Base-by-base conservation (phyloP, 1,140 invertebrate species). In the Nylanderia fulva region DNA sequence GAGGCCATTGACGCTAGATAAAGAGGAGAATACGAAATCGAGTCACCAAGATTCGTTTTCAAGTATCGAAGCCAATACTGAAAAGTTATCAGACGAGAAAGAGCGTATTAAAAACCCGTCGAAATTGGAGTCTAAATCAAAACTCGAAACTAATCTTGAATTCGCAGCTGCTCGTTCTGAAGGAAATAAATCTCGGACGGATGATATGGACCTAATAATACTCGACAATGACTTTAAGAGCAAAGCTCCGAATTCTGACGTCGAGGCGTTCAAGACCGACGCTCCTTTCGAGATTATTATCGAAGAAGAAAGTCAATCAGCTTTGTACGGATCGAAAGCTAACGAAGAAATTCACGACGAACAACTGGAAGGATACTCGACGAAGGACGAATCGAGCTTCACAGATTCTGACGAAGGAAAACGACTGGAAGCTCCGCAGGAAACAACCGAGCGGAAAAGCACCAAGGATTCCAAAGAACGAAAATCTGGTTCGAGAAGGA, bases 121-220 rank as follows among this genome's bases (percentile, higher is more conserved):
- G 2, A 21, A 63, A 29, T 29, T 39, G 0, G 36, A 56, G 27
- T 7, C 2, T 8, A 45, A 56, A 42, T 71, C 18, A 48, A 33
- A 21, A 6, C 11, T 27, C n/a, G 15, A 27, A 8, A 18, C 45
- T 18, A 48, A 75, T 9, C 8, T 6, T 6, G 54, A 83, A n/a
- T 33, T 71, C 6, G 63, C 80, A n/a, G 63, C 24, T n/a, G 18
- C 45, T 63, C 56, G 36, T 48, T 11, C 56, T 11, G 9, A 24
- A 21, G 39, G 27, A 15, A 63, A 27, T n/a, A 7, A 76, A 39
- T 61, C 52, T 74, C 69, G 3, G 1, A 21, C 56, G 29, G 13
- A 36, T n/a, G 29, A 36, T 1, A 39, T 83, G 9, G 87, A 88
- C 5, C 3, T 88, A 0, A 79, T 85, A 21, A 86, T 88, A 60